Conservation (phyloP, 2,113 vertebrate genomes). For the Ophiodon elongatus region DNA sequence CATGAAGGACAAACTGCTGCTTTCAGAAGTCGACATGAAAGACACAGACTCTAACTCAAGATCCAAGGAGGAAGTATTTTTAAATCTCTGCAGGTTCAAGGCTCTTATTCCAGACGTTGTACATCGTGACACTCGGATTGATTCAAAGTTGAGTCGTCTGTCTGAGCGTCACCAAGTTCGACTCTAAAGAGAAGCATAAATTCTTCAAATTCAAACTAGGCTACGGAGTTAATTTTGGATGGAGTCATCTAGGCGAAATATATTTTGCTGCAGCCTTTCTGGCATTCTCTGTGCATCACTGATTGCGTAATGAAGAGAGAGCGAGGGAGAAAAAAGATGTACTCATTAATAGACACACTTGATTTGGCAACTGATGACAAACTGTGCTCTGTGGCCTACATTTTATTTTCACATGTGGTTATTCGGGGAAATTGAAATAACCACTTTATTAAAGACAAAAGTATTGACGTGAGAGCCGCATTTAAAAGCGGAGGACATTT, state of each 20-base stretch:
- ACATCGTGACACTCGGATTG: constrained; percentile 6
- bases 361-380: constrained; percentile 70
- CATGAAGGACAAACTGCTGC: constrained; percentile 57
- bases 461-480: not conserved
- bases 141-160: constrained; percentile 6
- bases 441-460: constrained; percentile 42
- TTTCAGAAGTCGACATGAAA: constrained; percentile 66
- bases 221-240: constrained; percentile 70
- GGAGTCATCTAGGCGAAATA: constrained; percentile 56
- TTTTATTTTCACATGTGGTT: constrained; percentile 50
- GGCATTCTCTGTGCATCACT: constrained; percentile 36
- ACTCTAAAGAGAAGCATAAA: constrained; percentile 43
- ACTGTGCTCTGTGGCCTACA: constrained; percentile 67
- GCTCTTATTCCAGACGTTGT: constrained; percentile 7
- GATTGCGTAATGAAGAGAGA: constrained; percentile 54
- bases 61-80: constrained; percentile 61
- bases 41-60: constrained; percentile 10
- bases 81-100: constrained; percentile 48
- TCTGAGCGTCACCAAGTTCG: constrained; percentile 9
- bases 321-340: not conserved
- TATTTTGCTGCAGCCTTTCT: constrained; percentile 55
- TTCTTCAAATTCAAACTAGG: constrained; percentile 63
- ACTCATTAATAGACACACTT: constrained; percentile 72
- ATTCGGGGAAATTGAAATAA: constrained; percentile 20
- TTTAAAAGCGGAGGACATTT: constrained; percentile 29